Conservation (phyloP, 1,140 invertebrate genomes). For the Galendromus occidentalis region DNA sequence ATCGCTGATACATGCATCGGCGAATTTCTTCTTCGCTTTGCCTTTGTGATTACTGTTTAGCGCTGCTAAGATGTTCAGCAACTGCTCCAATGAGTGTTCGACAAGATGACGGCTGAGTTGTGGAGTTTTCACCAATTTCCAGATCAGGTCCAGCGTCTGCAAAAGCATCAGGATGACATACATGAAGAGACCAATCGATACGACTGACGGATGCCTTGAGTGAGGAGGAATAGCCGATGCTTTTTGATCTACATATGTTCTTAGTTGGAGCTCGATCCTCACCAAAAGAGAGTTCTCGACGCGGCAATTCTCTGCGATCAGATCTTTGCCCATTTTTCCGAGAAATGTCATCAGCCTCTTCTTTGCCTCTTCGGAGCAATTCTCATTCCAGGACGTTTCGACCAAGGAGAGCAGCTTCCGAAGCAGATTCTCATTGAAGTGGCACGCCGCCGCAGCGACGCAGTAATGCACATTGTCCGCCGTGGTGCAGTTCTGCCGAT, state of each 20-base stretch:
- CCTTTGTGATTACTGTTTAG: conserved; percentile 29
- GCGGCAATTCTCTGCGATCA: conserved; percentile 18
- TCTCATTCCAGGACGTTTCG: conserved; percentile 32
- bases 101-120: conserved; percentile 29
- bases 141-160: conserved; percentile 32
- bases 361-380: conserved; percentile 29
- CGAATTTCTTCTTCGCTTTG: conserved; percentile 31
- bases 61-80: conserved; percentile 31
- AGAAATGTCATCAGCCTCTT: conserved; percentile 33
- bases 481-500: conserved; percentile 32
- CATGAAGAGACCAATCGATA: too few relatives aligned
- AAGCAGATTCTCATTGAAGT: conserved; percentile 32
- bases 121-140: conserved; percentile 32
- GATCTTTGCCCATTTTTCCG: conserved; percentile 34
- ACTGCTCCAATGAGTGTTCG: conserved; percentile 33
- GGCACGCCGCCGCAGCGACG: conserved; percentile 33
- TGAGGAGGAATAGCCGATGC: too few relatives aligned
- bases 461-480: conserved; percentile 37
- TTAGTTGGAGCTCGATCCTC: conserved; percentile 16
- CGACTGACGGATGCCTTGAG: too few relatives aligned
- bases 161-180: not conserved
- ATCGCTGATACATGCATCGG: conserved; percentile 34
- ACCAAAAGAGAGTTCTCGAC: conserved; percentile 3
- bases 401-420: conserved; percentile 32
- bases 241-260: not conserved